These are phyloP conservation scores for Heliconius nattereri DNA, from an alignment of 1,140 invertebrate species.

Conservation along the genomic window DNA sequence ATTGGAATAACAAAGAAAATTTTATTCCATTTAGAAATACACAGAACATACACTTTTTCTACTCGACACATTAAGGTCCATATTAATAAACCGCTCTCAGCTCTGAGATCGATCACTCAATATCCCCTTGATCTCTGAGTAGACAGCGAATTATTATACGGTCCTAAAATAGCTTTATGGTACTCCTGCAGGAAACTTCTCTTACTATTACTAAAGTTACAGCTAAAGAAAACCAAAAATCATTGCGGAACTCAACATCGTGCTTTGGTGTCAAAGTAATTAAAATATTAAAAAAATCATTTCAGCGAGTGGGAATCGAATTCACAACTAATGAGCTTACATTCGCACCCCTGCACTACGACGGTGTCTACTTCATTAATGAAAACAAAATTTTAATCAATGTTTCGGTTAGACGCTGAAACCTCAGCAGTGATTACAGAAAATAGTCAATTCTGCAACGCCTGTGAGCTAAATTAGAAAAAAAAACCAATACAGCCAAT, in stretches of 20 bases:
- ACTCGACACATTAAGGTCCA: too few species aligned
- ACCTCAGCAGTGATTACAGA: slow-evolving; percentile 12
- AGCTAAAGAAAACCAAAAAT: too few species aligned
- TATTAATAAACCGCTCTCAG: too few species aligned
- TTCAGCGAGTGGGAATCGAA: background rate
- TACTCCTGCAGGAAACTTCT: background rate
- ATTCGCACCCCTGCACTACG: background rate
- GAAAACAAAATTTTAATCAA: slow-evolving; percentile 8
- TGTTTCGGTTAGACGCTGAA: slow-evolving; percentile 1
- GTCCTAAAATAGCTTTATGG: too few species aligned
- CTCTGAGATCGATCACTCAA: too few species aligned
- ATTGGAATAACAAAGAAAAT: too few species aligned
- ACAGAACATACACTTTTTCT: too few species aligned
- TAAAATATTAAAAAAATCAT: background rate
- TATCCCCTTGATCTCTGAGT: too few species aligned
- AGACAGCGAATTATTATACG: too few species aligned
- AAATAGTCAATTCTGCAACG: slow-evolving; percentile 13
- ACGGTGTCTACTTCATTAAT: background rate
- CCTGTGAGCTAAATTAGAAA: slow-evolving; percentile 11
- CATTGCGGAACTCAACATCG: background rate
- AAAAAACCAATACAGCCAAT: slow-evolving; percentile 3
- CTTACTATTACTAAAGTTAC: too few species aligned
- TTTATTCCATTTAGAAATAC: too few species aligned
- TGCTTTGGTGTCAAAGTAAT: background rate
- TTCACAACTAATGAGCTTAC: background rate